A percentile compares a stretch with the other conserved stretches of the same genome.
These are phyloP conservation scores for Diloba caeruleocephala DNA, from an alignment of 2,888 invertebrate species.

Conservation along the genomic window DNA sequence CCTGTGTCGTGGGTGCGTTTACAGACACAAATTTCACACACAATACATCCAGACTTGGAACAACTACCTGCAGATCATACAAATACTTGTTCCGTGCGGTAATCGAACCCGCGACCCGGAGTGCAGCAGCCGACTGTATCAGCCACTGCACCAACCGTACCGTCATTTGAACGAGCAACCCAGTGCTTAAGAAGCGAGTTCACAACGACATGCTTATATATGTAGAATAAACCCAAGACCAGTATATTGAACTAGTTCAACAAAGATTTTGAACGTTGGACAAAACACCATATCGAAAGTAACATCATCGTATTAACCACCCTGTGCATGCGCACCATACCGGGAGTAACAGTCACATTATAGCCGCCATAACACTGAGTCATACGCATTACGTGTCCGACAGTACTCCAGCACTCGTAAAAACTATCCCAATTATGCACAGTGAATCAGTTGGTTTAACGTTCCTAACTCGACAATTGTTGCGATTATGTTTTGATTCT, in stretches of 20 bases:
- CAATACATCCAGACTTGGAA: no score
- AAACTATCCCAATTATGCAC: conserved; percentile 76
- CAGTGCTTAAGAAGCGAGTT: no score
- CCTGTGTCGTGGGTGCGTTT: no score
- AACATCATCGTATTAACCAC: conserved; percentile 46
- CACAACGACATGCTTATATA: no score
- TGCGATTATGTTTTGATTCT: conserved; percentile 57
- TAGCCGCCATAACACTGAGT: conserved; percentile 53
- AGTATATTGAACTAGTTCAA: conserved; percentile 16
- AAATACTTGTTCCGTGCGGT: no score
- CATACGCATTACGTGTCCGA: conserved; percentile 58
- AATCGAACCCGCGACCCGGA: no score
- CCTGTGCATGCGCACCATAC: conserved; percentile 35
- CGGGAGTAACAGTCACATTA: conserved; percentile 46
- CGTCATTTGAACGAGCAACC: no score
- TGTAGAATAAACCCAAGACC: not conserved
- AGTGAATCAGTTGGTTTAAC: conserved; percentile 71
- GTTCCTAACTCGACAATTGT: conserved; percentile 59
- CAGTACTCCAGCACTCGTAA: conserved; percentile 62
- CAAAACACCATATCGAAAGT: conserved; percentile 43
- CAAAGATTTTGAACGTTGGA: conserved; percentile 23
- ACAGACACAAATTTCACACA: no score
- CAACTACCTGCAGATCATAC: no score
- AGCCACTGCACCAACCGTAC: no score
- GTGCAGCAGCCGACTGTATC: no score